A percentile compares a stretch with the other conserved stretches of the same genome.
phyloP scores from a whole-genome alignment of 2,888 invertebrate genomes.

The Oegoconia quadripuncta region DNA sequence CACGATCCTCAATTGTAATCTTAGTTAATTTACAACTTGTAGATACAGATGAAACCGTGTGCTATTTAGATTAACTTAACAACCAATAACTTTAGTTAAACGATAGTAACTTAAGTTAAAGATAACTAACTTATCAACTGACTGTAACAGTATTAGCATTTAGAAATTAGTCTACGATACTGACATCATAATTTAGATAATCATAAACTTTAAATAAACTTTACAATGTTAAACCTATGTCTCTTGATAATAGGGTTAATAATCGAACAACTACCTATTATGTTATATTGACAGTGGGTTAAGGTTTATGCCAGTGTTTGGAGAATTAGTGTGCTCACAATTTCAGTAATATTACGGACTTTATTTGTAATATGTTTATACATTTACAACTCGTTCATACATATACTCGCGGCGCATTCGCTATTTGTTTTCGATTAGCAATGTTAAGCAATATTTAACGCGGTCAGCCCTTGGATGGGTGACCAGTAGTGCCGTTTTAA shows the following conservation, averaged over 20 bases:
- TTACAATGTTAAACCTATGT: constrained; percentile 25
- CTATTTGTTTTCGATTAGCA: no score
- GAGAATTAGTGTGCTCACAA: constrained; percentile 30
- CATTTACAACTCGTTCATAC: no score
- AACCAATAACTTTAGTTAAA: neutral
- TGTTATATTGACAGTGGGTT: constrained; percentile 21
- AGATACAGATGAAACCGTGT: neutral
- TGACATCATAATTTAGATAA: constrained; percentile 58
- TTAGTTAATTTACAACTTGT: no score
- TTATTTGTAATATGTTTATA: no score
- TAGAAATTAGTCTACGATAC: constrained; percentile 16
- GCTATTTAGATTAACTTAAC: neutral
- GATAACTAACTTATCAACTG: constrained; percentile 11
- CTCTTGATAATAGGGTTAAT: constrained; percentile 19
- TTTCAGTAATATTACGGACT: neutral
- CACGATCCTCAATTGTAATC: no score
- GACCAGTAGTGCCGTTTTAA: no score
- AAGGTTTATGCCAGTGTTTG: constrained; percentile 29
- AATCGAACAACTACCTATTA: constrained; percentile 18
- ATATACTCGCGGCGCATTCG: no score
- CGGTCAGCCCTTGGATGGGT: no score
- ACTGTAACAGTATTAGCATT: no score
- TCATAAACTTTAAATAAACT: constrained; percentile 28
- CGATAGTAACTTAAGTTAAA: neutral
- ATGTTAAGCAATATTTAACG: no score